Percentiles rank a stretch among this genome's conserved stretches.
phyloP scores from a whole-genome alignment of 2,888 invertebrate genomes.

The Drosophila ezoana region DNA sequence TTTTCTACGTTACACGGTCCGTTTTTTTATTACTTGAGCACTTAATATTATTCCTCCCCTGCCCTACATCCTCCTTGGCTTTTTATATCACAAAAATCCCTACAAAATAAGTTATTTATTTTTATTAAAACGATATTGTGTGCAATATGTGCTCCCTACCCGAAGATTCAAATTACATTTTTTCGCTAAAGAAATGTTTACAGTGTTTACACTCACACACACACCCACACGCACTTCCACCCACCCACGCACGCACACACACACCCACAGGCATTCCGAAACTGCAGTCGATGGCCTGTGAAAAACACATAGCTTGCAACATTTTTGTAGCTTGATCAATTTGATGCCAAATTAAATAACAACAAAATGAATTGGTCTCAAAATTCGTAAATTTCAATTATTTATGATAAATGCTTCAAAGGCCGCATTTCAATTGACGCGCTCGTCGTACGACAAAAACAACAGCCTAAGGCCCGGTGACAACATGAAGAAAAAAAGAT shows the following conservation, averaged over 20 bases:
- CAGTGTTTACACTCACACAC: not conserved
- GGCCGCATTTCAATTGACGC: conserved; percentile 63
- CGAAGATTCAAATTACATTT: not conserved
- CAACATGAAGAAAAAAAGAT: conserved; percentile 25
- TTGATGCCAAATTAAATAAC: conserved; percentile 52
- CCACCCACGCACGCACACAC: not conserved
- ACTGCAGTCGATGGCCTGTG: not conserved
- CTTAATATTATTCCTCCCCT: too few species aligned
- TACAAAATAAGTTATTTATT: too few species aligned
- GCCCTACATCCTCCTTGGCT: too few species aligned
- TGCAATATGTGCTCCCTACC: not conserved
- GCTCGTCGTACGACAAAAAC: conserved; percentile 9
- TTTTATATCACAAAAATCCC: too few species aligned
- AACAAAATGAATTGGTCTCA: conserved; percentile 45
- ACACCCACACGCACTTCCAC: too few species aligned
- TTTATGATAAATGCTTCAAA: conserved; percentile 73
- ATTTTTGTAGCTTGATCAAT: conserved; percentile 38
- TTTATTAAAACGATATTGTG: too few species aligned
- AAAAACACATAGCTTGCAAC: conserved; percentile 2
- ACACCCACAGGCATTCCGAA: not conserved
- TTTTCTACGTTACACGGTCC: too few species aligned
- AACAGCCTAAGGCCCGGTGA: conserved; percentile 14
- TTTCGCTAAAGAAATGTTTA: not conserved
- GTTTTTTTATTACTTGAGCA: too few species aligned
- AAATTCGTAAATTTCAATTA: conserved; percentile 63